Evolutionary conservation across 2,113 vertebrate species (phyloP), one percentile per base, ranked within the genome.

Genomic region (Penelope pileata): DNA sequence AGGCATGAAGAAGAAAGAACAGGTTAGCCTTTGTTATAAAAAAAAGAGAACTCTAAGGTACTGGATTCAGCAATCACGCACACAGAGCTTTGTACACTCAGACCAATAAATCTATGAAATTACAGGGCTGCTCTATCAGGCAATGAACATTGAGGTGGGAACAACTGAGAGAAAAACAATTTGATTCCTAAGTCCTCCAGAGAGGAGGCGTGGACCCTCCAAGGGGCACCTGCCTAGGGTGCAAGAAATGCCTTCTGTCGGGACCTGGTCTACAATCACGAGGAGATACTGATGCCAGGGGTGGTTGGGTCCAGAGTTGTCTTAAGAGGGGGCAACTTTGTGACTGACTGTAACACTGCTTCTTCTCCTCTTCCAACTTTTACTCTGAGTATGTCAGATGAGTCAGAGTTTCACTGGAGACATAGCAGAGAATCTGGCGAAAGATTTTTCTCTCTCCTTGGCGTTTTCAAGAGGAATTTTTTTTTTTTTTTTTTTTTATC

Each of bases 1-100:
- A 94, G 96, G 88, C 91, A 74, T 7, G 56, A 90, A 91, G 72
- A 93, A 94, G 47, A 91, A 94, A 80, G 77, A 86, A 58, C 12
- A 48, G 45, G 79, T 86, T 88, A 88, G 32, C 9, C n/a, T 88
- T 83, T 83, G 4, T 64, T 90, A 90, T 38, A 80, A 43, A 53
- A 54, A 73, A 22, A 66, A 54, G 30, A 38, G 32, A 89, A 48
- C 21, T 84, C 84, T 93, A 24, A 4, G 47, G 38, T 51, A 60
- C 38, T 86, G 75, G 45, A 32, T 63, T 83, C 83, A 64, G 38
- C 68, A 94, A 59, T 70, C 66, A 48, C 70, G 73, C 27, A 40
- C 3, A 1, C 69, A 24, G 36, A 82, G n/a, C 38, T 74, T 59
- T 48, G 24, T 21, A 59, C 42, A 16, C 14, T 64, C 69, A 38